These are phyloP conservation scores for Telmatochromis sp. DNA, from an alignment of 2,113 vertebrate genomes.

Conservation along the genomic window DNA sequence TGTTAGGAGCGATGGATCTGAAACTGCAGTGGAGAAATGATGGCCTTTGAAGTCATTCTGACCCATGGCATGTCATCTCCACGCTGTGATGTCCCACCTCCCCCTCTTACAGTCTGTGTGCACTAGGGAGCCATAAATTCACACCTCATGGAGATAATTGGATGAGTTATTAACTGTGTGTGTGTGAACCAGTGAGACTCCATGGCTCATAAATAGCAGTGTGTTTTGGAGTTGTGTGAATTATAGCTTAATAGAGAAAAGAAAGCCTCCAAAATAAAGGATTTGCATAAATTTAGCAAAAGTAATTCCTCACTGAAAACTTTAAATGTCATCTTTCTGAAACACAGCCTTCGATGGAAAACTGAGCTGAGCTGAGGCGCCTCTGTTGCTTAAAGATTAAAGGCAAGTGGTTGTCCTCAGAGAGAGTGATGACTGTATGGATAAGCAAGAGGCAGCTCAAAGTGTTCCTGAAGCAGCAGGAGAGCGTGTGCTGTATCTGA, in stretches of 20 bases:
- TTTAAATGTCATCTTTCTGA: conserved; percentile 35
- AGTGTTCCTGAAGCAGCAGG: conserved; percentile 2
- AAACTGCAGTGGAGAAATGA: not conserved
- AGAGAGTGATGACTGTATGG: not conserved
- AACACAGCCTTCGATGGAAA: conserved; percentile 13
- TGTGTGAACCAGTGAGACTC: not conserved
- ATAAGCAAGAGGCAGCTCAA: conserved; percentile 3
- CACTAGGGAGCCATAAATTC: not conserved
- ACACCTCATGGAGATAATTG: not conserved
- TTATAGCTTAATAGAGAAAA: not conserved
- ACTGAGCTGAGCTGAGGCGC: conserved; percentile 18
- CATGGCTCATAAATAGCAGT: not conserved
- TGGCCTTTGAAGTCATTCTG: conserved; percentile 41
- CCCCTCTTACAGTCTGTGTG: not conserved
- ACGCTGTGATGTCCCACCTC: not conserved
- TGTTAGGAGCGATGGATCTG: not conserved
- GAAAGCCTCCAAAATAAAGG: not conserved
- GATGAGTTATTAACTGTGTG: conserved; percentile 12
- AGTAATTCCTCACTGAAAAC: not conserved
- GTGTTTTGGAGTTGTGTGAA: not conserved
- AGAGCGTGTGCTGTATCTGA: not conserved
- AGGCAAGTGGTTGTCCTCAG: not conserved
- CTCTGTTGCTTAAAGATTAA: conserved; percentile 21
- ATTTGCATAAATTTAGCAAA: conserved; percentile 12
- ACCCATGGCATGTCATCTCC: conserved; percentile 2